These are phyloP conservation scores for Lasioglossum zephyrum DNA, from an alignment of 2,888 invertebrate species.

Conservation along the genomic window DNA sequence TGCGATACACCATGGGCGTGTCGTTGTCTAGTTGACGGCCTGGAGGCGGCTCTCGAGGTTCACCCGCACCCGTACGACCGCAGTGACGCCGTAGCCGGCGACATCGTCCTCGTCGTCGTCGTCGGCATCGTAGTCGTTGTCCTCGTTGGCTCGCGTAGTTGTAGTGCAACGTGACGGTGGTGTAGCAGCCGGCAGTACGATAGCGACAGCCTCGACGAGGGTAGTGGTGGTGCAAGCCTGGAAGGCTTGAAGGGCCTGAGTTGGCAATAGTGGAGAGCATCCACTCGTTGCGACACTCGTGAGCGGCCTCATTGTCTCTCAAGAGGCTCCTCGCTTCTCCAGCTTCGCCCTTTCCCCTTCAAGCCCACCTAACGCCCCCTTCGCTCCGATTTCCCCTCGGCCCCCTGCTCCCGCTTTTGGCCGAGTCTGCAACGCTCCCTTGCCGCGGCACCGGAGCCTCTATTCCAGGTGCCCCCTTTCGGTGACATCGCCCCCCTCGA, in stretches of 20 bases:
- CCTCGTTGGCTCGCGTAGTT: slow-evolving; percentile 45
- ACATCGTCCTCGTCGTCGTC: slow-evolving; percentile 43
- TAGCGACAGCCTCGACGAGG: slow-evolving; percentile 38
- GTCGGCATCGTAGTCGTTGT: slow-evolving; percentile 36
- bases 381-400: slow-evolving; percentile 56
- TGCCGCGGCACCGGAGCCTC: slow-evolving; percentile 33
- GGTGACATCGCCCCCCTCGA: slow-evolving; percentile 63
- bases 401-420: slow-evolving; percentile 39
- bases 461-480: slow-evolving; percentile 44
- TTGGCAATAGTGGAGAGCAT: slow-evolving; percentile 84
- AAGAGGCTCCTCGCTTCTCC: slow-evolving; percentile 79
- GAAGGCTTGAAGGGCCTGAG: slow-evolving; percentile 83
- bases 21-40: slow-evolving; percentile 53
- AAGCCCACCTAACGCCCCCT: slow-evolving; percentile 54
- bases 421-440: slow-evolving; percentile 54
- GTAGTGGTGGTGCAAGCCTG: slow-evolving; percentile 69
- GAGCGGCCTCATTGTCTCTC: slow-evolving; percentile 84
- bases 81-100: slow-evolving; percentile 47
- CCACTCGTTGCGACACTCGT: slow-evolving; percentile 84
- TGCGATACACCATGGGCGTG: slow-evolving; percentile 53
- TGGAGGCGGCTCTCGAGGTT: slow-evolving; percentile 50
- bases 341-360: slow-evolving; percentile 66
- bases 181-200: slow-evolving; percentile 61
- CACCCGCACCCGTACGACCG: slow-evolving; percentile 44
- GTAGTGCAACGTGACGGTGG: slow-evolving; percentile 62